Base-by-base conservation (phyloP, 2,888 invertebrate species). In the Dendrolimus pini region DNA sequence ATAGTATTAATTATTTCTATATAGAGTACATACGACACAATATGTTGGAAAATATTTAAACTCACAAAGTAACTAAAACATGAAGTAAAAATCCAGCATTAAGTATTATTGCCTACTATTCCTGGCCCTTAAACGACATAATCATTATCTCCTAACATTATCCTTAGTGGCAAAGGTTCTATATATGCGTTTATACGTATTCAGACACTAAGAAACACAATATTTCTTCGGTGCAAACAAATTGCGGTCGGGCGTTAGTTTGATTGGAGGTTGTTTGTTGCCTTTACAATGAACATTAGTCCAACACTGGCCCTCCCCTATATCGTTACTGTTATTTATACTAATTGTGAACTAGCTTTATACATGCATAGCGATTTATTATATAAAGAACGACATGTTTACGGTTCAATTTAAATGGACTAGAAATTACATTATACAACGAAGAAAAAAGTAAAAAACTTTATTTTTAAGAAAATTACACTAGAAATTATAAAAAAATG, bases 201-300 rank as follows among this genome's bases (percentile, higher is more conserved):
- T 70, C 69, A 68, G 69, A 65, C 71, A 76, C 74, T 81, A 77
- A 81, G 77, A 74, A 80, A 79, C 77, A 78, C 82, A 75, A 85
- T 88, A 85, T 85, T 81, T 89, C 88, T 87, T 78, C 73, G 72
- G 76, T 71, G 72, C 77, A 81, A 82, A 89, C 82, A 84, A 89
- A 89, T 88, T 77, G 85, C 82, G 85, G 86, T 83, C 78, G 84
- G 77, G 82, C 83, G 84, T 86, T 85, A 85, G 85, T 86, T 86
- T 87, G 89, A 89, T 89, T 86, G 82, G 78, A 75, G 78, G 85
- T 78, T 85, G 82, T 89, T 89, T 89, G 89, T 88, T 89, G 82
- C 85, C 78, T 86, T 83, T 87, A 85, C 87, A 87, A 86, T 83
- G 81, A 77, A 79, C 86, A 89, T 89, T 88, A 89, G 88, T 78